Evolutionary conservation across 2,113 vertebrate genomes (phyloP), one percentile per base, ranked within the genome.

Genomic region (Pithys albifrons): DNA sequence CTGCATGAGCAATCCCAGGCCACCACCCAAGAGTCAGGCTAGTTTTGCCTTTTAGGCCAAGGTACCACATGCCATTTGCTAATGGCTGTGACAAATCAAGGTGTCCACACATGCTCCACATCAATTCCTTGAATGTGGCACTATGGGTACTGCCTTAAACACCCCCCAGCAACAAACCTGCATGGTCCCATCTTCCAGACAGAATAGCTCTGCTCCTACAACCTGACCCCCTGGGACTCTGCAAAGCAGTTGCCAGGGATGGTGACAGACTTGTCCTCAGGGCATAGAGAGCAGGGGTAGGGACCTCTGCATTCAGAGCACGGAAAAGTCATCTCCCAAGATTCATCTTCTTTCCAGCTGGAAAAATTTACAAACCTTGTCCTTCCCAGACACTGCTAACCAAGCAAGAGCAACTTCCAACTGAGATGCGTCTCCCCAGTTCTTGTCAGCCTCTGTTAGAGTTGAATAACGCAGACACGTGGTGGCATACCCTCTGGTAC

Each of bases 381-480:
- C 79, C 81, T 96, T 80, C 72, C 70, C 58, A 85, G 70, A 78
- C 24, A 28, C 84, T 70, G 64, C 81, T 85, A 85, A 70, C 51
- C 85, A 54, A 82, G 74, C 79, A 82, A 94, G 88, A 96, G 77
- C 78, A 69, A 95, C 72, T 72, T 90, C 82, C 39, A 90, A 73
- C 90, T 91, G 57, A 37, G 89, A 64, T 35, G 79, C 45, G 33
- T 71, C 82, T 90, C 69, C 45, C 61, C 18, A 27, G 5, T 14
- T 95, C 85, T 84, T 91, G 92, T 85, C 93, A 96, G 72, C 81
- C 83, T 92, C 75, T 90, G 85, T 92, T 97, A 85, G 0, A 90
- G 93, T 37, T 74, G 88, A 93, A 67, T 88, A 88, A 94, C 64
- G 66, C 33, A 75, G 85, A 86, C 2, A 1, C 52, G 8, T 19